Evolutionary conservation across 2,888 invertebrate genomes (phyloP), one percentile per base, ranked within the genome.

Genomic region (Falcaria lacertinaria): DNA sequence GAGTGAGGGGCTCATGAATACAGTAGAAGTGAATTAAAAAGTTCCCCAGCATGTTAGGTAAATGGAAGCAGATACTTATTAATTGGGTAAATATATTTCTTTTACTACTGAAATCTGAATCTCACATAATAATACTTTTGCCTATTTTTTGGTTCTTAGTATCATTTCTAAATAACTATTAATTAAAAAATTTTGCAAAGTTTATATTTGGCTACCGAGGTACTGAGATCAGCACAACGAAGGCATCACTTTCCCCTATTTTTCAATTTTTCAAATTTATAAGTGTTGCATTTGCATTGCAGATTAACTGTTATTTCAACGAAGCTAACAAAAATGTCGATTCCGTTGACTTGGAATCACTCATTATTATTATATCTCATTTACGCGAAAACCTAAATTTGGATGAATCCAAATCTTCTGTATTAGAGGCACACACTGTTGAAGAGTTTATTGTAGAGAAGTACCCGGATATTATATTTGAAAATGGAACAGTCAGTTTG

Each of bases 231-330:
- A n/a, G n/a, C n/a, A n/a, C n/a, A n/a, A n/a, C n/a, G n/a, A n/a
- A n/a, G n/a, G n/a, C n/a, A n/a, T n/a, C n/a, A n/a, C n/a, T n/a
- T n/a, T n/a, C n/a, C n/a, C n/a, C n/a, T n/a, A n/a, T n/a, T n/a
- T n/a, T n/a, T n/a, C n/a, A n/a, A n/a, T n/a, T n/a, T n/a, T n/a
- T n/a, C n/a, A n/a, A n/a, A n/a, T n/a, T n/a, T n/a, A n/a, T n/a
- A n/a, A n/a, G n/a, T n/a, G n/a, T n/a, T n/a, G n/a, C n/a, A 50
- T 50, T 44, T 43, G 32, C 6, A 17, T 22, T 25, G 7, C 73
- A 91, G 91, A 79, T 90, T 48, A 90, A 90, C 54, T 91, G 90
- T 60, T 87, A 86, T 52, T 80, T 77, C 49, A 71, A 65, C 43
- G 73, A 78, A 54, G 62, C 47, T 32, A 60, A 56, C 17, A 62